These are phyloP conservation scores for Apus apus DNA, from an alignment of 2,113 vertebrate species.

Conservation along the genomic window DNA sequence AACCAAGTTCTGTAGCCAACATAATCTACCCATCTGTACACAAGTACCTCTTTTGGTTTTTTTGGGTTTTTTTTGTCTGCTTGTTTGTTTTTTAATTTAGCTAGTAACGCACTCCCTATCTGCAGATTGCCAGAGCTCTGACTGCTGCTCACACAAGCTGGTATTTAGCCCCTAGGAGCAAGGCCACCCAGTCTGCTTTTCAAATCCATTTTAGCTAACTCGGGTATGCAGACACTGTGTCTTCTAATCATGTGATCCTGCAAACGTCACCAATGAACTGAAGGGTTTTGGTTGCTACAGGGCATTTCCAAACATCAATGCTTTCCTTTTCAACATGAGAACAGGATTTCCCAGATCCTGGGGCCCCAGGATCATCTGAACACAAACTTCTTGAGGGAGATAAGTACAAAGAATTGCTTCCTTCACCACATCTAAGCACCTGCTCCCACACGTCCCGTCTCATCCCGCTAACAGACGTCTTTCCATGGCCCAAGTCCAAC, in stretches of 20 bases:
- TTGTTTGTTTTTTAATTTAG: not conserved
- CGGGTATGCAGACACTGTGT: not conserved
- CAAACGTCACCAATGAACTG: not conserved
- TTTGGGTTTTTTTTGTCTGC: no score
- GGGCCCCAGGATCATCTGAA: not conserved
- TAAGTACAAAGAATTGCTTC: not conserved
- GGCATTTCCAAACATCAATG: not conserved
- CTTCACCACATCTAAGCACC: not conserved
- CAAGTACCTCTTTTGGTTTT: not conserved
- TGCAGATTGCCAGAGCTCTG: not conserved
- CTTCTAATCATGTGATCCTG: not conserved
- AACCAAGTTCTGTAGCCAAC: not conserved
- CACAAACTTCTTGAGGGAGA: not conserved
- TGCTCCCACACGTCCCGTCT: not conserved
- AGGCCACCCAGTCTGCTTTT: not conserved
- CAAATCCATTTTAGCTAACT: not conserved
- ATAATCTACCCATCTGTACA: not conserved
- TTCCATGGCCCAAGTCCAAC: not conserved
- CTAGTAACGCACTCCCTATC: not conserved
- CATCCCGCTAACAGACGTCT: not conserved
- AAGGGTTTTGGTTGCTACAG: not conserved
- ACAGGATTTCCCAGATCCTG: not conserved
- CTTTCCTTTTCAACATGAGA: not conserved
- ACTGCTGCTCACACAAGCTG: not conserved
- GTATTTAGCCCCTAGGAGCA: rapidly evolving